phyloP scores from a whole-genome alignment of 2,113 vertebrate genomes.

The Bufo bufo region DNA sequence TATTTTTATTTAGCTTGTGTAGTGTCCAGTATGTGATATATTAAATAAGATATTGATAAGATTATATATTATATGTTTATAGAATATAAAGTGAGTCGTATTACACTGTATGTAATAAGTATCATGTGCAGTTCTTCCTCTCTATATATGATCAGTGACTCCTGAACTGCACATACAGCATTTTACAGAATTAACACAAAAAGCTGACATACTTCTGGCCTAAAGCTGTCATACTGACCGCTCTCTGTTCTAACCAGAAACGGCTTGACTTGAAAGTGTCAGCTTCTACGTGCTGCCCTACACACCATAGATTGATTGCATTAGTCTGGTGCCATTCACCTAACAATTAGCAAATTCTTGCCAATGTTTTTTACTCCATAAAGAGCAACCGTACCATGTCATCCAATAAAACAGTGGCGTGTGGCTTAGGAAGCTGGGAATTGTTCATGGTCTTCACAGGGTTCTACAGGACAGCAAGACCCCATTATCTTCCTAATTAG shows the following conservation, averaged over 20 bases:
- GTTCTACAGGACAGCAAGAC: constrained; percentile 2
- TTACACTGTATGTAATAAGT: not conserved
- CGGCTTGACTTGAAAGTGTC: not conserved
- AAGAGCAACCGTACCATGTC: constrained; percentile 25
- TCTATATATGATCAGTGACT: constrained; percentile 3
- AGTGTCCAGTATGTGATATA: too few species aligned
- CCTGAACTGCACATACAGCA: constrained; percentile 43
- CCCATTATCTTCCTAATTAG: constrained; percentile 53
- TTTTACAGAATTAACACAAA: constrained; percentile 50
- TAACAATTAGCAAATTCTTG: constrained; percentile 41
- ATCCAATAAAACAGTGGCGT: constrained; percentile 52
- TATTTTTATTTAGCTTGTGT: not conserved
- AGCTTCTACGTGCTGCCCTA: not conserved
- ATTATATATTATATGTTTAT: not conserved
- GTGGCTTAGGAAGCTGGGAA: constrained; percentile 29
- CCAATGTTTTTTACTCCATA: constrained; percentile 33
- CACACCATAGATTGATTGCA: constrained; percentile 12
- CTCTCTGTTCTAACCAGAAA: constrained; percentile 26
- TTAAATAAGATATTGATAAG: too few species aligned
- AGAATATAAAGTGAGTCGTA: not conserved
- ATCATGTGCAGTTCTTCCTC: not conserved
- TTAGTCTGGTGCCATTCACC: constrained; percentile 21
- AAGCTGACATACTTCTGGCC: constrained; percentile 9
- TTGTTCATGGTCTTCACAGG: constrained; percentile 30
- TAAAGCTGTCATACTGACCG: constrained; percentile 17